Base-by-base conservation (phyloP, 1,140 invertebrate species). In the Sarcophaga peregrina region DNA sequence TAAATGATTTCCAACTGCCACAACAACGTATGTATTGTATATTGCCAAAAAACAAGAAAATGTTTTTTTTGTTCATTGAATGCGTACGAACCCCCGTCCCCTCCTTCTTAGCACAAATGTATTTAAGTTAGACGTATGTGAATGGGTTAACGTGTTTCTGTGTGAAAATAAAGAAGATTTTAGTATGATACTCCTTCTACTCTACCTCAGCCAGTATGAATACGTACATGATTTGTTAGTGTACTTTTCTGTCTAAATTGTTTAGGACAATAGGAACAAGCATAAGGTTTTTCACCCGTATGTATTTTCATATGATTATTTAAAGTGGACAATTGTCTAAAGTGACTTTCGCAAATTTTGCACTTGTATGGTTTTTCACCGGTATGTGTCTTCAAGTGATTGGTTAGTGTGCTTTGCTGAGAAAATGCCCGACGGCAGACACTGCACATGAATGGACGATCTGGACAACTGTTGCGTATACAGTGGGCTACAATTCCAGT, bases 291-390 rank as follows among this genome's bases (percentile, higher is more conserved):
- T 84, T 90, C 89, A 37, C 89, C 90, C 84, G 90, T 90, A 82
- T 90, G 90, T 83, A 90, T 90, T 87, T 90, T 90, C 85, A 90
- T 87, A 83, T 90, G 90, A 81, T 90, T 90, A 82, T 90, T 90
- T 47, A 90, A 85, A 83, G 89, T 90, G 72, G 88, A 89, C 83
- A 88, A 86, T 83, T 90, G 89, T 83, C 89, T 87, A 85, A 90
- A 90, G 82, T 86, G 85, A 45, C 87, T 87, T 47, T 88, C 89
- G 83, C 89, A 90, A 84, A 90, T 86, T 85, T 87, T 90, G 85
- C 90, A 90, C 83, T 90, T 90, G 84, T 89, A 90, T 52, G 88
- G 88, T 81, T 90, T 90, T 74, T 90, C 88, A 20, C 89, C 89
- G 82, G 89, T 90, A 84, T 90, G 90, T 84, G 90, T 90, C 85